These are phyloP conservation scores for Melangyna quadrimaculata DNA, from an alignment of 2,888 invertebrate species.

Conservation along the genomic window DNA sequence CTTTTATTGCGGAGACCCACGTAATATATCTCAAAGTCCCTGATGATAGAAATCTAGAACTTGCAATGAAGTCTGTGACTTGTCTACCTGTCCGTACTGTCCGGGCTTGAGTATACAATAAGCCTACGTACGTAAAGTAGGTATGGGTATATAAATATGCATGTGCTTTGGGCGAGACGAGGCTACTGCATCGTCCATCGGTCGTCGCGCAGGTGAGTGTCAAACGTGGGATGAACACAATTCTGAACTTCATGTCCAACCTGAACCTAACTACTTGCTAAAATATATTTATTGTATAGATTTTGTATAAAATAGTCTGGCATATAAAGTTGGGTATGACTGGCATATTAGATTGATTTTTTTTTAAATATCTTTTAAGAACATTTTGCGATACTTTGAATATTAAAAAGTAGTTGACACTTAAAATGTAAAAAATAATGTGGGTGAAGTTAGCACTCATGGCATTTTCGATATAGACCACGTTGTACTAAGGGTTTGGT, in stretches of 20 bases:
- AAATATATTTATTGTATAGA: neutral
- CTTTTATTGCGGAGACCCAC: constrained; percentile 13
- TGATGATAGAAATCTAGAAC: constrained; percentile 54
- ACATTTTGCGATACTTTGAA: too few species aligned
- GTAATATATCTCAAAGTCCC: constrained; percentile 17
- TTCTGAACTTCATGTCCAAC: constrained; percentile 42
- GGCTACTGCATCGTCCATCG: constrained; percentile 48
- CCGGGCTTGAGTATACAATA: constrained; percentile 11
- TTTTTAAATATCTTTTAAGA: too few species aligned
- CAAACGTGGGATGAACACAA: constrained; percentile 62
- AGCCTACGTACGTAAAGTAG: too few species aligned
- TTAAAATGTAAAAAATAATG: too few species aligned
- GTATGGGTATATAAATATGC: neutral
- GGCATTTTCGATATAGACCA: too few species aligned
- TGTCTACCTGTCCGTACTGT: constrained; percentile 43
- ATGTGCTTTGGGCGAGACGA: constrained; percentile 33
- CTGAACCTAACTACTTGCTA: constrained; percentile 30
- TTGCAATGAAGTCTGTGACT: constrained; percentile 57
- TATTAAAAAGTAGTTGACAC: too few species aligned
- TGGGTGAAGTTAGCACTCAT: too few species aligned
- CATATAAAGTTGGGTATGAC: neutral
- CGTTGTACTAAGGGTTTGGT: too few species aligned
- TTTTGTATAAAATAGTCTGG: neutral
- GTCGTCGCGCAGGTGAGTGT: constrained; percentile 54
- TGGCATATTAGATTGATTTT: too few species aligned